Base-by-base conservation (phyloP, 2,888 invertebrate species). In the Drosophila imparisetae region DNA sequence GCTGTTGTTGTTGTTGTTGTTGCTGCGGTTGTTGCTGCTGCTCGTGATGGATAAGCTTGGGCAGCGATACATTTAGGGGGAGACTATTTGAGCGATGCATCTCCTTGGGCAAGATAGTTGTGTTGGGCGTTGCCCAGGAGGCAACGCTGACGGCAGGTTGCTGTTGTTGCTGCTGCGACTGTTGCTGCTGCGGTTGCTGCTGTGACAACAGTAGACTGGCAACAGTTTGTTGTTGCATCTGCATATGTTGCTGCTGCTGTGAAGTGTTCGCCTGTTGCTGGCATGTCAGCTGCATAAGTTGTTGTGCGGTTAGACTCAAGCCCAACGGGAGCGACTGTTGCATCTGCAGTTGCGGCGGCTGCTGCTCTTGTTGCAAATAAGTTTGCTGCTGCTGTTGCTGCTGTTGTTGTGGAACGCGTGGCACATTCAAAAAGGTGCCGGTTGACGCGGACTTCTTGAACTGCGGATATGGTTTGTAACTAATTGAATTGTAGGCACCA, bases 81-180 rank as follows among this genome's bases (percentile, higher is more conserved):
- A 95, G 87, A 86, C 95, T 95, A 91, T 95, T 95, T 72, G 95
- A 95, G 48, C 95, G 94, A 89, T 93, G 95, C 92, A 94, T 95
- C 82, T 95, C 95, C 67, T 92, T 92, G 57, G 92, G 91, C 66
- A 89, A 80, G 54, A 89, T 65, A 29, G 48, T 68, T 29, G 66
- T 78, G 60, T 82, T 84, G 49, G 85, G 85, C 10, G 88, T 72
- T 30, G 83, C 74, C 84, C 84, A 84, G n/a, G 84, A 72, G 64
- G 87, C 83, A 3, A 88, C 76, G 34, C 85, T 87, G 6, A 78
- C 87, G 59, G 79, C 66, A 4, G 79, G 68, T 13, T 79, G 89
- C 49, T 78, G 81, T 30, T 72, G 68, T 8, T 81, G 78, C 15
- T 81, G 83, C 36, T 85, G 81, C 4, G 83, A 77, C 18, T 78